A percentile compares a stretch with the other conserved stretches of the same genome.
Evolutionary conservation across 2,888 invertebrate species (phyloP).

Genomic region (Leptinotarsa peninsularis): DNA sequence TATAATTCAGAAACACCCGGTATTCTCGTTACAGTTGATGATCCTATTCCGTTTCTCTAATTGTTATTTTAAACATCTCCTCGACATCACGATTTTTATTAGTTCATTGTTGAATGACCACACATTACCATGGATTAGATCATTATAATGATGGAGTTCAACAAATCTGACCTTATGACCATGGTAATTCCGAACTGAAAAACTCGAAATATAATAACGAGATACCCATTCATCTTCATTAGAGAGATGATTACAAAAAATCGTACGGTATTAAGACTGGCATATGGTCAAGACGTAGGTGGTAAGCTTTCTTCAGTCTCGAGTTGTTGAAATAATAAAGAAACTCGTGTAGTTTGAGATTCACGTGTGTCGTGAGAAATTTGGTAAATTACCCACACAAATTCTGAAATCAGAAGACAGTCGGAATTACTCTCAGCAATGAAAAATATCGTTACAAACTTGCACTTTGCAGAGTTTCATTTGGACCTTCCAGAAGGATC

Average conservation of each 20-base stretch:
- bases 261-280: constrained; percentile 28
- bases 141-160: constrained; percentile 41
- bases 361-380: background rate
- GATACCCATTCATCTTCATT: constrained; percentile 39
- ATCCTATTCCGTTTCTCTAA: constrained; percentile 11
- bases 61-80: constrained; percentile 14
- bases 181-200: constrained; percentile 30
- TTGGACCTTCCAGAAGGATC: too few relatives aligned
- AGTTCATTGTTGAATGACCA: constrained; percentile 27
- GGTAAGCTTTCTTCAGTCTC: constrained; percentile 13
- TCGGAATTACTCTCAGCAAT: too few relatives aligned
- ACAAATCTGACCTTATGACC: constrained; percentile 44
- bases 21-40: constrained; percentile 6
- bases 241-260: constrained; percentile 31
- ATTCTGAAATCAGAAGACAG: too few relatives aligned
- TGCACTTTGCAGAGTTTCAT: too few relatives aligned
- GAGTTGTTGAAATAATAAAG: constrained; percentile 1
- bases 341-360: background rate
- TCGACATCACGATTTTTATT: constrained; percentile 31
- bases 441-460: too few relatives aligned
- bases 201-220: constrained; percentile 26
- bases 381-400: too few relatives aligned
- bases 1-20: background rate
- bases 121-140: constrained; percentile 37
- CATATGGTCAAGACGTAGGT: constrained; percentile 13